Base-by-base conservation (phyloP, 2,888 invertebrate species). In the Heterodera filipjevi region DNA sequence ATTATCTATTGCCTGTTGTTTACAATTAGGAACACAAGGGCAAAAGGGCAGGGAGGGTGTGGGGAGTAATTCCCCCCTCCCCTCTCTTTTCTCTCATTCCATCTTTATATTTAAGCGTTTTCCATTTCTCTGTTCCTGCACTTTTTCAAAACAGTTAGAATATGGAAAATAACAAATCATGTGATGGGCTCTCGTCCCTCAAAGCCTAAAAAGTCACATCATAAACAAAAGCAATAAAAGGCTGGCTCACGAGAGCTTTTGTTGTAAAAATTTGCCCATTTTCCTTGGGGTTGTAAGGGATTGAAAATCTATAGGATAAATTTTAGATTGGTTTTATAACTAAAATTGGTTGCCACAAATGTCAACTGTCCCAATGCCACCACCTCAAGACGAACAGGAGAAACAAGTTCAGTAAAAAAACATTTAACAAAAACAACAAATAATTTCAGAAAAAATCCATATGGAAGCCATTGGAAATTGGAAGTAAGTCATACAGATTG, bases 391-490 rank as follows among this genome's bases (percentile, higher is more conserved):
- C 59, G 22, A 59, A 59, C n/a, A 27, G 59, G 59, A 59, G 8
- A n/a, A 59, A 27, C 59, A 59, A 27, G n/a, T 27, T 6, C 10
- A 6, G 27, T 27, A 10, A 59, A 27, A 3, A 8, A 6, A 6
- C 1, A 10, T 5, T 59, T n/a, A 3, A n/a, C 27, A 22, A 22
- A 59, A 59, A 59, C 22, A 27, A 14, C 12, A 49, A 73, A 35
- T 64, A 14, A n/a, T n/a, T n/a, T n/a, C 53, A 73, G 44, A 73
- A 64, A 35, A 49, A 64, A 44, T 35, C n/a, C 22, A 46, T 12
- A 64, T 73, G 73, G 73, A 73, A 64, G 49, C 73, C 73, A 10
- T 35, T 49, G 59, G n/a, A 27, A 49, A 49, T 73, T 27, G 73
- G 33, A 73, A 73, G 73, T 73, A 49, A 32, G 39, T 19, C 22